Percentiles rank a stretch among this genome's conserved stretches.
Evolutionary conservation across 1,140 invertebrate genomes (phyloP).

Genomic region (Lucilia sericata): DNA sequence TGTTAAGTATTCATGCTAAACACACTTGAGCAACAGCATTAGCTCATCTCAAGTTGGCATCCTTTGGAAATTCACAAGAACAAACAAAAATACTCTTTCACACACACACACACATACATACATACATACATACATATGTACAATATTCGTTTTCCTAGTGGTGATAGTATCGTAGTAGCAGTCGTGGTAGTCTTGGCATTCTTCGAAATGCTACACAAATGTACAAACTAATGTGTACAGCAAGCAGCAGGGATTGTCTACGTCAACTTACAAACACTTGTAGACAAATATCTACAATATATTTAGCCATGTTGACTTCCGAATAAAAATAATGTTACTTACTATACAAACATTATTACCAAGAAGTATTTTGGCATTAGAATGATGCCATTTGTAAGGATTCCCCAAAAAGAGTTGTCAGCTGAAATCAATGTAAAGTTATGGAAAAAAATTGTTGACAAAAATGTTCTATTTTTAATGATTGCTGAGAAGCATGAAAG

Average conservation of each 20-base stretch:
- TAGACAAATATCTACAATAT: not conserved
- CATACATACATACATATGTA: no score
- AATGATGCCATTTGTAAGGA: no score
- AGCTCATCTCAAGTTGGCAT: constrained; percentile 42
- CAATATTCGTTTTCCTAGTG: not conserved
- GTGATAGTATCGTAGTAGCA: no score
- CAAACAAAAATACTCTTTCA: not conserved
- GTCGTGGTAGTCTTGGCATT: not conserved
- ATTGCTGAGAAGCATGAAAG: no score
- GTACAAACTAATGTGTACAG: not conserved
- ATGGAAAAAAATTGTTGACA: no score
- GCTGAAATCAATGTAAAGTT: no score
- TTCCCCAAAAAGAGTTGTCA: no score
- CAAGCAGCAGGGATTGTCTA: not conserved
- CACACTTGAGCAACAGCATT: constrained; percentile 38
- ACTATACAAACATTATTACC: not conserved
- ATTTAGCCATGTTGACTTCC: not conserved
- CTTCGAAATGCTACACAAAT: not conserved
- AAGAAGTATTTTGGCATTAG: no score
- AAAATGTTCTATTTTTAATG: no score
- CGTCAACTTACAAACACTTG: not conserved
- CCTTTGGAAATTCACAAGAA: constrained; percentile 38
- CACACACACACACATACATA: no score
- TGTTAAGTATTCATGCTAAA: constrained; percentile 43
- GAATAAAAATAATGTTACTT: not conserved